These are phyloP conservation scores for Paralichthys olivaceus DNA, from an alignment of 2,113 vertebrate species.

Conservation along the genomic window DNA sequence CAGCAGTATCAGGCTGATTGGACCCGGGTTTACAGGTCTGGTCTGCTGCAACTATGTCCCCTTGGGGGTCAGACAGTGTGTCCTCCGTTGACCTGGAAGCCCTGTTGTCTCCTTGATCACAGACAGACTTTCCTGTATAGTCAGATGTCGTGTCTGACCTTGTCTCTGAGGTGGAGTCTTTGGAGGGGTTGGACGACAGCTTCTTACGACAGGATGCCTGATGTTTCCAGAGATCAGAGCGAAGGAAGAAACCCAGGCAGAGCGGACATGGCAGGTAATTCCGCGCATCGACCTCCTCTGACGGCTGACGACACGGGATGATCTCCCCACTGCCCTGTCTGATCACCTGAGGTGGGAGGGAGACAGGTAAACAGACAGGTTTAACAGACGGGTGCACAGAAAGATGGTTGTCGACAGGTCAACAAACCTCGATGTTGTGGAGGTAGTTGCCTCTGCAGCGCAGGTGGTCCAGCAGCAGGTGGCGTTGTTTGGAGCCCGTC, in stretches of 20 bases:
- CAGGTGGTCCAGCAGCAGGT: slow-evolving; percentile 66
- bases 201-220: slow-evolving; percentile 66
- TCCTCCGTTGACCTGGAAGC: slow-evolving; percentile 12
- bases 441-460: slow-evolving; percentile 68
- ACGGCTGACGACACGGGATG: slow-evolving; percentile 63
- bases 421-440: slow-evolving; percentile 68
- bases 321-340: slow-evolving; percentile 58
- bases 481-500: slow-evolving; percentile 54
- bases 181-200: slow-evolving; percentile 31
- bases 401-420: background rate
- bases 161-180: background rate
- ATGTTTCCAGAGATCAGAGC: slow-evolving; percentile 71
- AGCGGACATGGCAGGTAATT: slow-evolving; percentile 67
- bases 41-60: background rate
- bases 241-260: slow-evolving; percentile 68
- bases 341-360: slow-evolving; percentile 55
- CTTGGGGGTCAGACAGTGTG: background rate
- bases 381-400: background rate
- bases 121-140: background rate
- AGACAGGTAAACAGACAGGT: background rate
- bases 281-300: slow-evolving; percentile 61
- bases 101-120: background rate
- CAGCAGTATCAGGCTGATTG: slow-evolving; percentile 3
- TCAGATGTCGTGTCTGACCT: background rate
- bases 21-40: background rate